Evolutionary conservation across 2,113 vertebrate genomes (phyloP), one percentile per base, ranked within the genome.

Genomic region (Bos indicus): DNA sequence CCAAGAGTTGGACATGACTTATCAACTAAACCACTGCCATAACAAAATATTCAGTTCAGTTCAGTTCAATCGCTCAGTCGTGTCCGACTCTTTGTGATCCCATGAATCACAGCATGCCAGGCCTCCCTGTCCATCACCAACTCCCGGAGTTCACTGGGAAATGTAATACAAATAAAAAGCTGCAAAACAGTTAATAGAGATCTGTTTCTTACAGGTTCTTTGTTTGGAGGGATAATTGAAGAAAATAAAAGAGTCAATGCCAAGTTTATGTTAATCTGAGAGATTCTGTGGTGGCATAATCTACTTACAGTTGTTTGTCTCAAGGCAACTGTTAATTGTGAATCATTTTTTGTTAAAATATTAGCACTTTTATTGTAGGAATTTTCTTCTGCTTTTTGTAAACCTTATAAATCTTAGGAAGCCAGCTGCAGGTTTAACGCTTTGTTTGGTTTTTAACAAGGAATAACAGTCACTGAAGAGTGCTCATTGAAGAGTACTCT

Each of bases 371-470:
- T 54, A 30, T 83, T 54, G 3, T 83, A 86, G 81, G 15, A 40
- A 60, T 94, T 92, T 96, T 94, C 48, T 96, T 96, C 48, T 96
- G 48, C 30, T 13, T 71, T 78, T 93, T 40, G 78, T 91, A 89
- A 89, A 74, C 46, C 62, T 87, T 94, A 3, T 33, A 94, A 89
- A 94, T 86, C 62, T 51, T 60, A 89, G 86, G 15, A 85, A 94
- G 10, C 67, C 64, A 96, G 77, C n/a, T 96, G 23, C 28, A 36
- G 88, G 1, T 71, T 94, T 83, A 88, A 86, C 11, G 43, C 46
- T 56, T 96, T 96, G 74, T 59, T 96, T 96, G 81, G 77, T 93
- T 90, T 90, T 93, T 88, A 83, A 57, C 64, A 87, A 90, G 25
- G 36, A 74, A 57, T 87, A 84, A 48, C 43, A 62, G 52, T 33